Percentiles rank a stretch among this genome's conserved stretches.
Conservation (phyloP, 2,888 invertebrate genomes). For the Acrobasis repandana region DNA sequence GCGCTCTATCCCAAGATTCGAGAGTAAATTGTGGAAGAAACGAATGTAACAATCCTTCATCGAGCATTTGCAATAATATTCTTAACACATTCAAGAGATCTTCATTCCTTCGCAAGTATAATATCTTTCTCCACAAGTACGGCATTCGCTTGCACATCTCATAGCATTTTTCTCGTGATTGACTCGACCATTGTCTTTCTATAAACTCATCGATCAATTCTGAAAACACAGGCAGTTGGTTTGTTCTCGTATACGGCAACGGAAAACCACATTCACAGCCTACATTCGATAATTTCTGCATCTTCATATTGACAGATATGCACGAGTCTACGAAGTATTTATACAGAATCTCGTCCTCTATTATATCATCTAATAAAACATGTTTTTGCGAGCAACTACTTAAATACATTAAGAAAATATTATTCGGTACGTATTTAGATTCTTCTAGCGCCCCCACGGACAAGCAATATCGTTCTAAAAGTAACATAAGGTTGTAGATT, state of each 20-base stretch:
- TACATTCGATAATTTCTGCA: constrained; percentile 59
- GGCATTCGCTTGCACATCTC: constrained; percentile 84
- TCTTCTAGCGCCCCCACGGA: constrained; percentile 65
- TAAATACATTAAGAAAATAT: constrained; percentile 72
- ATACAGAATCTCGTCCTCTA: constrained; percentile 68
- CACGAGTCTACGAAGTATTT: constrained; percentile 83
- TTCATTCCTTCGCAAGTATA: constrained; percentile 74
- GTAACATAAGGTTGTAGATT: constrained; percentile 66
- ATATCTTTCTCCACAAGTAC: constrained; percentile 84
- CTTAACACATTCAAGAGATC: constrained; percentile 78
- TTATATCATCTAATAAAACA: constrained; percentile 56
- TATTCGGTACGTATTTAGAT: constrained; percentile 66
- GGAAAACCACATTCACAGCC: constrained; percentile 85
- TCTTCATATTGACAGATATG: constrained; percentile 77
- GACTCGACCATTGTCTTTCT: constrained; percentile 71
- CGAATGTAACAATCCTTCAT: constrained; percentile 79
- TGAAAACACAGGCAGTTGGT: constrained; percentile 72
- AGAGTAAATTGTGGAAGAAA: constrained; percentile 80
- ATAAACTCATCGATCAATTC: constrained; percentile 82
- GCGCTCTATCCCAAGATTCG: constrained; percentile 83
- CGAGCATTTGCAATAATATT: constrained; percentile 84
- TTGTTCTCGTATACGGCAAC: constrained; percentile 72
- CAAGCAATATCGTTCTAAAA: constrained; percentile 69
- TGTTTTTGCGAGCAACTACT: constrained; percentile 49
- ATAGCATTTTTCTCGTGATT: constrained; percentile 71